Base-by-base conservation (phyloP, 2,888 invertebrate genomes). In the Pyrrhia umbra region DNA sequence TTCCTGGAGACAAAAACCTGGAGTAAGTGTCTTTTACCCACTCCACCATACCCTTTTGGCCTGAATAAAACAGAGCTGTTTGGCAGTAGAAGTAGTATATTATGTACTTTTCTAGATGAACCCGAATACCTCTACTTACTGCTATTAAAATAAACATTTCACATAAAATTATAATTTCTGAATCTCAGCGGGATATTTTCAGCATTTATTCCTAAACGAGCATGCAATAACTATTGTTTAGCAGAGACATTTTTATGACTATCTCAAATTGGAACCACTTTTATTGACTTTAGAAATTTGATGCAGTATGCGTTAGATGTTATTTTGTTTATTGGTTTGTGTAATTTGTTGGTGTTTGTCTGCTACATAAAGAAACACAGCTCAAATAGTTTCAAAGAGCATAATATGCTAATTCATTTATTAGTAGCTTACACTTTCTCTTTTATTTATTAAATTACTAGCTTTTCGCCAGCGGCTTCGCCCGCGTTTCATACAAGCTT, bases 231-330 rank as follows among this genome's bases (percentile, higher is more conserved):
- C 59, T 74, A 74, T 71, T 64, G 68, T 65, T 77, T 54, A 68
- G 57, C 37, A 34, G 10, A 27, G 74, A 79, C 79, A 55, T 71
- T 67, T 78, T 79, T 78, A 78, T 64, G 74, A 42, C 60, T 30
- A 16, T 74, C 15, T 61, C 21, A 63, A 66, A 65, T 71, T 67
- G 52, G 54, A 46, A 60, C 13, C 63, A 25, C 2, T 68, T 75
- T 69, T 72, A 72, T 75, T 51, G 70, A 64, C 55, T 55, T 42
- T 34, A 8, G 13, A 27, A 59, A 59, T 59, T 59, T 56, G 9
- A 39, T 30, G 20, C 40, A 21, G 27, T 42, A 23, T 55, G 64
- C 34, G 27, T 20, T 49, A 63, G 30, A 47, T 40, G 6, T 37
- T 46, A 0, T 39, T 39, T 40, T 21, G 8, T 25, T 57, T 30